Base-by-base conservation (phyloP, 2,113 vertebrate genomes). In the Xiphophorus couchianus region DNA sequence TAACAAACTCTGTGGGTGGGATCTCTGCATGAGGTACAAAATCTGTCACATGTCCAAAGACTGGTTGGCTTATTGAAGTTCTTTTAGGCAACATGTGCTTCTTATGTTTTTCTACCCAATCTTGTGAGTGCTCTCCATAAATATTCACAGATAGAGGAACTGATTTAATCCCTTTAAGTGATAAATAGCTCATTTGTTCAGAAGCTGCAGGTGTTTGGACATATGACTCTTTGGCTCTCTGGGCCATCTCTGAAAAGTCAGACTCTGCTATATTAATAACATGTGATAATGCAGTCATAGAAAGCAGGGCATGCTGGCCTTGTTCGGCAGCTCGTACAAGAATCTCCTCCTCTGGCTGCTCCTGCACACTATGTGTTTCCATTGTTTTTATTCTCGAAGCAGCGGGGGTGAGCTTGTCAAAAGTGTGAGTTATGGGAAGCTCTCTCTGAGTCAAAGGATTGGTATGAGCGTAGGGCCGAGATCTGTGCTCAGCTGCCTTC, bases 11-110 rank as follows among this genome's bases (percentile, higher is more conserved):
- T 75, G 37, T 35, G 2, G 44, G 69, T 6, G 0, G 28, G 28
- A 62, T 77, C 62, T 33, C 66, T 15, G 27, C 73, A 68, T 65
- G 62, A 83, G 66, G 62, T 31, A 62, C 25, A 27, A 31, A 74
- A 82, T 82, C 71, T 62, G 74, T 69, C 69, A 69, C 15, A 63
- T 62, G 14, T 74, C 42, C 51, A 66, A 44, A 39, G 39, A 70
- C 66, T 27, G 19, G 33, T 80, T 75, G 79, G 78, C 69, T 79
- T 72, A 73, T 72, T 81, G 72, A 84, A 62, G 74, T 74, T 27
- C 61, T 77, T 74, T 68, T 29, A 61, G 62, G 62, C 44, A 35
- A 78, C 27, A 25, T 25, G 22, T 64, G 63, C 5, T 61, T 75
- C 51, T 37, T 8, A 31, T 61, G 22, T 62, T 73, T 72, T 62